Evolutionary conservation across 2,113 vertebrate species (phyloP).

Genomic region (Struthidea cinerea): DNA sequence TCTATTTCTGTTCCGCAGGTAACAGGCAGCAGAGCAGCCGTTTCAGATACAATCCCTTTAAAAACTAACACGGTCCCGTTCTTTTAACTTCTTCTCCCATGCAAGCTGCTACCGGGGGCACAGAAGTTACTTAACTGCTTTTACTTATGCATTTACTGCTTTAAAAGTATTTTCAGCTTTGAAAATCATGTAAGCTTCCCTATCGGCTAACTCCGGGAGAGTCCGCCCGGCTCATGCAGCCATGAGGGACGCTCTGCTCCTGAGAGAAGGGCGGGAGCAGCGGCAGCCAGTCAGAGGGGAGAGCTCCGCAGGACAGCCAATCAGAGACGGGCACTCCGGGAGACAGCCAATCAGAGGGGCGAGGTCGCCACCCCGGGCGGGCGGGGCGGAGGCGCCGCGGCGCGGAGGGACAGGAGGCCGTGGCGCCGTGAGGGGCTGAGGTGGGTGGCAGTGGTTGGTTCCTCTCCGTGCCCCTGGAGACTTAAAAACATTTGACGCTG

Average conservation of each 20-base stretch:
- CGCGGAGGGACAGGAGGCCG: rapidly evolving
- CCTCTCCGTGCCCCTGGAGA: rapidly evolving
- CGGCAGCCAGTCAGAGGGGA: background rate
- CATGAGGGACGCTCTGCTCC: rapidly evolving
- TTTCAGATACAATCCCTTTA: background rate
- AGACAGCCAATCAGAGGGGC: background rate
- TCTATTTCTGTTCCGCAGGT: background rate
- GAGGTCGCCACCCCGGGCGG: rapidly evolving
- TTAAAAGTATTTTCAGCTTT: background rate
- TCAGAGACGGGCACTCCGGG: background rate
- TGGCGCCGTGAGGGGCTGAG: background rate
- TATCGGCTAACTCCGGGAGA: rapidly evolving
- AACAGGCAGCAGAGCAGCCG: background rate
- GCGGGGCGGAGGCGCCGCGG: too few species aligned
- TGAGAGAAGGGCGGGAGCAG: too few species aligned
- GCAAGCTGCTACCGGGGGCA: rapidly evolving
- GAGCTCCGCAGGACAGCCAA: rapidly evolving
- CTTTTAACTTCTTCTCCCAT: background rate
- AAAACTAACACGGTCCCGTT: background rate
- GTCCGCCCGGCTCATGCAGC: rapidly evolving
- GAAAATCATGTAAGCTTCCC: rapidly evolving
- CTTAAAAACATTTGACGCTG: background rate
- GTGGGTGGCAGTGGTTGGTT: rapidly evolving
- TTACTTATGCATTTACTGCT: background rate
- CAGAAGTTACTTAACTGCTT: background rate